Conservation (phyloP, 2,888 invertebrate genomes). For the Drosophila gaucha region DNA sequence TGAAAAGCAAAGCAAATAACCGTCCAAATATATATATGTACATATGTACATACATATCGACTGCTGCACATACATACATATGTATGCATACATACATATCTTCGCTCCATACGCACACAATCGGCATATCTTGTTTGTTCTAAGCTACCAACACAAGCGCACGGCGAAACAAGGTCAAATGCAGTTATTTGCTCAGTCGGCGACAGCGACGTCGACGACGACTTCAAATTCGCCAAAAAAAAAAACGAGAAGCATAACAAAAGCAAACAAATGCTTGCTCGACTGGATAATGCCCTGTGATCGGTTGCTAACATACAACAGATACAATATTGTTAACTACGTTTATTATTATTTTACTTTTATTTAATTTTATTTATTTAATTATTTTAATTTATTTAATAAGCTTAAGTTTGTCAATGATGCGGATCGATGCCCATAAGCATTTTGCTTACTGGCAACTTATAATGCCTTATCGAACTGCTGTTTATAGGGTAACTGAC, state of each 20-base stretch:
- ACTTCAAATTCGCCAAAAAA: conserved; percentile 34
- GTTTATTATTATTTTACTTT: background rate
- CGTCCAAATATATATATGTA: conserved; percentile 45
- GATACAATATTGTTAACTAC: too few relatives aligned
- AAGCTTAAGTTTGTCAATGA: background rate
- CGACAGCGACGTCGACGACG: conserved; percentile 12
- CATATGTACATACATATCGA: conserved; percentile 17
- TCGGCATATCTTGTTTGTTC: conserved; percentile 75
- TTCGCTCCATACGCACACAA: conserved; percentile 32
- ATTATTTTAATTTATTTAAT: background rate
- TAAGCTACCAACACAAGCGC: conserved; percentile 65
- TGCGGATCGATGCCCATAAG: background rate
- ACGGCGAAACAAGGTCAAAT: conserved; percentile 76
- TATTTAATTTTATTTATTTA: background rate
- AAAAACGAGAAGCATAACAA: conserved; percentile 37
- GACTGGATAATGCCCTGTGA: conserved; percentile 16
- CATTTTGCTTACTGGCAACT: background rate
- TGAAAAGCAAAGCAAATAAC: conserved; percentile 71
- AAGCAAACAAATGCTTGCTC: background rate
- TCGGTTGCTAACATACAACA: background rate
- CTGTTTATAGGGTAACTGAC: conserved; percentile 32
- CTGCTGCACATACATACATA: conserved; percentile 24
- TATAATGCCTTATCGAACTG: conserved; percentile 7
- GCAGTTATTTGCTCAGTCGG: conserved; percentile 74
- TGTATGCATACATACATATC: conserved; percentile 7